Conservation (phyloP, 1,140 invertebrate genomes). For the Formica selysi region DNA sequence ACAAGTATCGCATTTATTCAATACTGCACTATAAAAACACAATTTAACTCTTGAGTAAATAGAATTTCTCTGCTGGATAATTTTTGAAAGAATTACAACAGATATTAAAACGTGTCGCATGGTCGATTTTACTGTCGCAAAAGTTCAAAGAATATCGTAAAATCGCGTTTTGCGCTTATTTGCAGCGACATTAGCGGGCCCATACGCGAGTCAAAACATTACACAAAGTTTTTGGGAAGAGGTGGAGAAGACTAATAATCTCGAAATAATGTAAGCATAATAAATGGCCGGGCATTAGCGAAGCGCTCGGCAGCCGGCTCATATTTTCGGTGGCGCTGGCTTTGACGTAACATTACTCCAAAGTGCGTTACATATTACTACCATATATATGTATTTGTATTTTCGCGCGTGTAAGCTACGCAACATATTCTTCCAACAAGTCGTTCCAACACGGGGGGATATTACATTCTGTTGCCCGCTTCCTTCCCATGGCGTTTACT, state of each 20-base stretch:
- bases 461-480: conserved; percentile 64
- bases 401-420: conserved; percentile 42
- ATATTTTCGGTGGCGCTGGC: conserved; percentile 86
- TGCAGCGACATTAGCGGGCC: conserved; percentile 68
- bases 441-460: conserved; percentile 44
- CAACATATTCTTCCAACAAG: conserved; percentile 64
- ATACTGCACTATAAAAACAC: conserved; percentile 19
- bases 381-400: conserved; percentile 69
- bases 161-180: conserved; percentile 58
- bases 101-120: background rate
- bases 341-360: conserved; percentile 86
- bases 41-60: conserved; percentile 1
- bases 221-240: conserved; percentile 79
- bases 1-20: conserved; percentile 9
- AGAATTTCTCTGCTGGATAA: background rate
- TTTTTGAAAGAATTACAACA: background rate
- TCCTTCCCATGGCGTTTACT: conserved; percentile 35
- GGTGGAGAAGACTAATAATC: conserved; percentile 84
- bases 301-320: conserved; percentile 83
- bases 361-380: conserved; percentile 85
- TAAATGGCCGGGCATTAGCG: conserved; percentile 85
- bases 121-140: background rate
- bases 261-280: conserved; percentile 86
- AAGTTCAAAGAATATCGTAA: conserved; percentile 21
- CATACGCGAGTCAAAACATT: conserved; percentile 79